Conservation (phyloP, 2,797 vertebrate species). For the Gouania willdenowi region DNA sequence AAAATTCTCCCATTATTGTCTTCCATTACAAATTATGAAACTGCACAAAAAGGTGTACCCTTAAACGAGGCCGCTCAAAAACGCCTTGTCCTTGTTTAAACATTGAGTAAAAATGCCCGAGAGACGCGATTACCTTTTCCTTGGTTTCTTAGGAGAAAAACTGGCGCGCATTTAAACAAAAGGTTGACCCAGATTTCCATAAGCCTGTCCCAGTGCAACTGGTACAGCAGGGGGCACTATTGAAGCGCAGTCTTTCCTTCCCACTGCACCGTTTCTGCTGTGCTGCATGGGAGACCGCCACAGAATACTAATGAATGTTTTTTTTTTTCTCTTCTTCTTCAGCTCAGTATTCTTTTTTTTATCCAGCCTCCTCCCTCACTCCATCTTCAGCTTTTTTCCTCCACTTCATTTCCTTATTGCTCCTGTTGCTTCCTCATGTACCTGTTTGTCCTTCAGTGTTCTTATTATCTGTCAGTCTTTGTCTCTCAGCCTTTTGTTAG, state of each 20-base stretch:
- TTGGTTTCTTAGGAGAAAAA: constrained; percentile 50
- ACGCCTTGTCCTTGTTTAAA: constrained; percentile 53
- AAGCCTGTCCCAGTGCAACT: neutral
- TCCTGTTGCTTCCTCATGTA: constrained; percentile 32
- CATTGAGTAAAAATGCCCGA: constrained; percentile 31
- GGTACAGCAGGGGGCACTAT: constrained; percentile 67
- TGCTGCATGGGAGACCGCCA: constrained; percentile 75
- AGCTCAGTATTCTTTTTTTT: constrained; percentile 15
- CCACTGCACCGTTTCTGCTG: constrained; percentile 21
- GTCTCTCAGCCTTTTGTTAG: constrained; percentile 22
- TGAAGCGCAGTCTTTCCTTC: constrained; percentile 16
- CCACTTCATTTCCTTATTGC: constrained; percentile 18
- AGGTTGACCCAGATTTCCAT: constrained; percentile 70
- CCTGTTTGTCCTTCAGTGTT: constrained; percentile 32
- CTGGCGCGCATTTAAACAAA: constrained; percentile 49
- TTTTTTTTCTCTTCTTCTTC: constrained; percentile 17
- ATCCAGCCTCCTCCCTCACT: constrained; percentile 15
- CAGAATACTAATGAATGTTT: constrained; percentile 75
- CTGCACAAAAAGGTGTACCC: constrained; percentile 25
- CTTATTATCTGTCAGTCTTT: constrained; percentile 8
- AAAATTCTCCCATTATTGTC: neutral
- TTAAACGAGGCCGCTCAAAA: constrained; percentile 63
- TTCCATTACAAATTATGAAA: neutral
- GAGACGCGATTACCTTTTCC: constrained; percentile 45
- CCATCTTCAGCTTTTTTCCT: constrained; percentile 15